Percentiles rank a stretch among this genome's conserved stretches.
These are phyloP conservation scores for Ornithoptera alexandrae DNA, from an alignment of 2,888 invertebrate species.

Conservation along the genomic window DNA sequence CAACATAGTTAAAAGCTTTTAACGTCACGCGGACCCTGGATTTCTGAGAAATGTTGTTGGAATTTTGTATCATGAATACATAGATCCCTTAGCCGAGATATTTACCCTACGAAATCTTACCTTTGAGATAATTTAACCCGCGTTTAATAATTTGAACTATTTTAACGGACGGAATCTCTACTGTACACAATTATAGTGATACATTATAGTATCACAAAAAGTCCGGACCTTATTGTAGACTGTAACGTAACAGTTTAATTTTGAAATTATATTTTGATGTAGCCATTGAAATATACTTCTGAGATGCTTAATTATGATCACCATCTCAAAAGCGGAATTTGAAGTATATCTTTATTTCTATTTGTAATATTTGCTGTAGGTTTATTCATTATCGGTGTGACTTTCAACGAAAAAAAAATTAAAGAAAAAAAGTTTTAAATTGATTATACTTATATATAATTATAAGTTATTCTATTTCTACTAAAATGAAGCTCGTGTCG, in stretches of 20 bases:
- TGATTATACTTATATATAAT: constrained; percentile 5
- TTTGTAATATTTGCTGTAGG: too few relatives aligned
- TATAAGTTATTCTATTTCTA: background rate
- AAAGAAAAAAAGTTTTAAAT: background rate
- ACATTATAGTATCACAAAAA: background rate
- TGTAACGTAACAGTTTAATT: too few relatives aligned
- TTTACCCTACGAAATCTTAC: constrained; percentile 26
- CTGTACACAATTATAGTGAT: background rate
- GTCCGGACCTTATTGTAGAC: too few relatives aligned
- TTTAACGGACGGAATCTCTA: background rate
- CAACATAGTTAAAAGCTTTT: constrained; percentile 60
- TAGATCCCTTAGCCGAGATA: constrained; percentile 47
- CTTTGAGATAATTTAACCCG: constrained; percentile 26
- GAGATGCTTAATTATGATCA: too few relatives aligned
- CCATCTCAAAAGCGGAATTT: too few relatives aligned
- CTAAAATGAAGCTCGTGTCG: constrained; percentile 22
- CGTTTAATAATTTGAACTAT: constrained; percentile 19
- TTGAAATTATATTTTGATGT: too few relatives aligned
- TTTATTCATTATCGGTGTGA: too few relatives aligned
- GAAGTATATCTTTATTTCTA: too few relatives aligned
- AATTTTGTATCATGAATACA: constrained; percentile 66
- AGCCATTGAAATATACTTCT: too few relatives aligned
- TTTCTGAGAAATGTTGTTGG: constrained; percentile 54
- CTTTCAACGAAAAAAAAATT: background rate
- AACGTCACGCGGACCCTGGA: constrained; percentile 49